Base-by-base conservation (phyloP, 2,113 vertebrate genomes). In the Hemichromis elongatus region DNA sequence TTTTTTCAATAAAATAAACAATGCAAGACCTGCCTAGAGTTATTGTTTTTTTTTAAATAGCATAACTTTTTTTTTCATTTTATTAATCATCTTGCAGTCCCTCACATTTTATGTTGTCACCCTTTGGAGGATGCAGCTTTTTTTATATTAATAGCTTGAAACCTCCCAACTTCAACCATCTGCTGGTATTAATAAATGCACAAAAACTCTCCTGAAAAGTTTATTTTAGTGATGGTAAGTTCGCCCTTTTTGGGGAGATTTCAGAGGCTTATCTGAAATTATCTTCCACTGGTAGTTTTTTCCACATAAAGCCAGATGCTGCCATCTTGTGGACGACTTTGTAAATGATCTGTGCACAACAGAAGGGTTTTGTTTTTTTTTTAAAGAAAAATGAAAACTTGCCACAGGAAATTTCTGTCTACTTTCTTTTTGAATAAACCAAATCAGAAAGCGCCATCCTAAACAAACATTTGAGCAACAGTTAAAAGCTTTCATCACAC, bases 251-350 rank as follows among this genome's bases (percentile, higher is more conserved):
- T 14, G 1, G 2, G 37, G 28, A 1, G 3, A 9, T 82, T 40
- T 40, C 61, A 40, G 35, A 40, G 61, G 3, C 16, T 81, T 19
- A 6, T 55, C 12, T 52, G 28, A 83, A 21, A 4, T 33, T 53
- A 12, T 80, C 24, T 55, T 57, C 5, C 30, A 21, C n/a, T 4
- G 3, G 1, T 52, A 26, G 21, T 3, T 78, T 79, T 81, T 53
- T 54, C 30, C 30, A 83, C 42, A 80, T 13, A 14, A 50, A 86
- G 90, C 82, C 28, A 77, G 47, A 82, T 92, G 88, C 94, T 92
- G 93, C 92, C 95, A 93, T 91, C 95, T 94, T 35, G 92, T 95
- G 95, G 95, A 9, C 1, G 5, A 16, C 1, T 55, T 10, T 53
- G 18, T 18, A 78, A 81, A 85, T 19, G 11, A 18, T 2, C 52